These are phyloP conservation scores for Hippopotamus amphibius DNA, from an alignment of 2,113 vertebrate species.

Conservation along the genomic window DNA sequence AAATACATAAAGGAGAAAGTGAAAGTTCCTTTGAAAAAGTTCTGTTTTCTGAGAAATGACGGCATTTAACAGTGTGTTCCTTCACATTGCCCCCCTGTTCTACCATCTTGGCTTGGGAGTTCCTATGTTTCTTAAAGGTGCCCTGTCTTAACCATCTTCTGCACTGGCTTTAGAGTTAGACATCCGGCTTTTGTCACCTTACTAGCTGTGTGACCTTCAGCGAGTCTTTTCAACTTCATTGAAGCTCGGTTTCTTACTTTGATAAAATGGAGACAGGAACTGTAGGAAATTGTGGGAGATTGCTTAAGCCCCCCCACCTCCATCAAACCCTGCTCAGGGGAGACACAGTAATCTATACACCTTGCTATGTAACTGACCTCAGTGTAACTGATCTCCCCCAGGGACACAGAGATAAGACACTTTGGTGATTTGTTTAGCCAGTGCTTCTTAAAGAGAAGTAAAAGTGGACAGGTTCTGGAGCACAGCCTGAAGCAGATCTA, in stretches of 20 bases:
- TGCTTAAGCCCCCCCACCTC: no score
- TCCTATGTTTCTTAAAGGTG: not conserved
- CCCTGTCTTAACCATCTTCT: not conserved
- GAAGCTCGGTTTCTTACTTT: not conserved
- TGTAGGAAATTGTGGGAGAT: not conserved
- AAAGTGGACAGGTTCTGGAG: not conserved
- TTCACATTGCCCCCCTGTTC: not conserved
- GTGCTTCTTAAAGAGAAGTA: not conserved
- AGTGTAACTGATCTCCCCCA: not conserved
- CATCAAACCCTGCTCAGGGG: not conserved
- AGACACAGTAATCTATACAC: not conserved
- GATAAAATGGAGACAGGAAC: not conserved
- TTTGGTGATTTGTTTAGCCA: not conserved
- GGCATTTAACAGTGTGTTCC: not conserved
- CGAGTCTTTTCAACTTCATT: not conserved
- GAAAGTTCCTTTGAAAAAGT: not conserved
- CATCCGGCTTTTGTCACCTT: not conserved
- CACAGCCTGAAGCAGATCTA: not conserved
- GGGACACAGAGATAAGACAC: not conserved
- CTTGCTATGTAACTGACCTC: not conserved
- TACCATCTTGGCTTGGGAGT: not conserved
- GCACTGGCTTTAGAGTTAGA: not conserved
- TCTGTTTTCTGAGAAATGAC: not conserved
- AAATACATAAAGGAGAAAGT: not conserved
- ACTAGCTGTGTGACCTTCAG: not conserved